phyloP scores from a whole-genome alignment of 2,113 vertebrate genomes.

The Pelvicachromis taeniatus region DNA sequence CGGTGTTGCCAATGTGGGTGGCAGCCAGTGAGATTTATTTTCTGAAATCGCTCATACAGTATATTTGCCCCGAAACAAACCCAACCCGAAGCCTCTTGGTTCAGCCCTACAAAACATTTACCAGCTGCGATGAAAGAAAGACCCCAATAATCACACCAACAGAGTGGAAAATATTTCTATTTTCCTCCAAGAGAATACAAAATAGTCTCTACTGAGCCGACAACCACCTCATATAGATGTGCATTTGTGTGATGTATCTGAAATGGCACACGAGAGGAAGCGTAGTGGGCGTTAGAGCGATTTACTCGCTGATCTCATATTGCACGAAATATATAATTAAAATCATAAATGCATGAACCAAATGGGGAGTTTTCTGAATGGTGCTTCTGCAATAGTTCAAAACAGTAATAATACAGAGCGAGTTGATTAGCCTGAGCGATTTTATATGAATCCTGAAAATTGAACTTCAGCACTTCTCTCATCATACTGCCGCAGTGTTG shows the following conservation, averaged over 20 bases:
- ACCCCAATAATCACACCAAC: constrained; percentile 26
- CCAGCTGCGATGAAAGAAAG: constrained; percentile 30
- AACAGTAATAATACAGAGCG: neutral
- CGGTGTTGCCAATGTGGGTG: neutral
- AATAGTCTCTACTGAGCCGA: neutral
- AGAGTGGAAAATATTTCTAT: constrained; percentile 3
- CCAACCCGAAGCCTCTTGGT: constrained; percentile 8
- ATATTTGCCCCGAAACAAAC: constrained; percentile 30
- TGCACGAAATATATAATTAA: constrained; percentile 11
- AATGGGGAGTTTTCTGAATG: neutral
- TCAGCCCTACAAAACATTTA: constrained; percentile 25
- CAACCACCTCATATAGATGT: neutral
- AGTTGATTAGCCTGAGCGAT: neutral
- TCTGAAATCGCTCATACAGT: constrained; percentile 22
- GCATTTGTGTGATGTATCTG: constrained; percentile 22
- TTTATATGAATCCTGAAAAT: neutral
- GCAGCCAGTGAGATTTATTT: constrained; percentile 43
- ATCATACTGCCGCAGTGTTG: neutral
- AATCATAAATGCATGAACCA: constrained; percentile 2
- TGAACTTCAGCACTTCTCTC: neutral
- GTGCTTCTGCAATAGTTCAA: neutral
- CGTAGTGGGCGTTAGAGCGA: neutral
- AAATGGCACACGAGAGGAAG: neutral
- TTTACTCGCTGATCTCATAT: neutral
- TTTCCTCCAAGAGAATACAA: constrained; percentile 2